phyloP scores from a whole-genome alignment of 2,888 invertebrate genomes.

The Archaeoteleia sp. region DNA sequence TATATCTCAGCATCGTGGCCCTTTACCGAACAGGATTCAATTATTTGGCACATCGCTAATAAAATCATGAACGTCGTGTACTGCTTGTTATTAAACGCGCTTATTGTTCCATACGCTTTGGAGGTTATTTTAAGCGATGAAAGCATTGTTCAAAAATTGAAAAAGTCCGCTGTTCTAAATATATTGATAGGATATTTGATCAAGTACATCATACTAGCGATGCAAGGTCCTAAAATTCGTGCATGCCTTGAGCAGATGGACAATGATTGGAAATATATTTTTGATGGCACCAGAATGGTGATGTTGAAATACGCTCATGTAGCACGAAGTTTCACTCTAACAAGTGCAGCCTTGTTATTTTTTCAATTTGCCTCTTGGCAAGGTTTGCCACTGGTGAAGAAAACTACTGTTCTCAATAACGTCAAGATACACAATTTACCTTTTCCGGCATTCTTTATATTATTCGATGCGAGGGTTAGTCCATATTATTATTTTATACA shows the following conservation, averaged over 20 bases:
- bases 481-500: slow-evolving; percentile 11
- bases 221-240: background rate
- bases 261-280: slow-evolving; percentile 10
- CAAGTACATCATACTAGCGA: slow-evolving; percentile 3
- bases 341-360: background rate
- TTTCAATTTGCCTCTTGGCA: slow-evolving; percentile 3
- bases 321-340: background rate
- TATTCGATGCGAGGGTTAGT: slow-evolving; percentile 10
- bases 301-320: slow-evolving; percentile 15
- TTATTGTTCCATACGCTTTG: no score
- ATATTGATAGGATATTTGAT: no score
- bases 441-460: slow-evolving; percentile 10
- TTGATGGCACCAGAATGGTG: slow-evolving; percentile 2
- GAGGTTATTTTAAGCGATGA: no score
- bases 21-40: no score
- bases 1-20: no score
- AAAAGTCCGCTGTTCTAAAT: no score
- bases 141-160: no score
- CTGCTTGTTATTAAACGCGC: no score
- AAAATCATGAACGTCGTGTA: no score
- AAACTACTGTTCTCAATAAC: background rate
- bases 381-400: background rate
- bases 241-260: slow-evolving; percentile 22
- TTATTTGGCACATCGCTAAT: no score
- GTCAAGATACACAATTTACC: slow-evolving; percentile 22